Evolutionary conservation across 2,113 vertebrate genomes (phyloP), one percentile per base, ranked within the genome.

Genomic region (Xenotilapia leptura): DNA sequence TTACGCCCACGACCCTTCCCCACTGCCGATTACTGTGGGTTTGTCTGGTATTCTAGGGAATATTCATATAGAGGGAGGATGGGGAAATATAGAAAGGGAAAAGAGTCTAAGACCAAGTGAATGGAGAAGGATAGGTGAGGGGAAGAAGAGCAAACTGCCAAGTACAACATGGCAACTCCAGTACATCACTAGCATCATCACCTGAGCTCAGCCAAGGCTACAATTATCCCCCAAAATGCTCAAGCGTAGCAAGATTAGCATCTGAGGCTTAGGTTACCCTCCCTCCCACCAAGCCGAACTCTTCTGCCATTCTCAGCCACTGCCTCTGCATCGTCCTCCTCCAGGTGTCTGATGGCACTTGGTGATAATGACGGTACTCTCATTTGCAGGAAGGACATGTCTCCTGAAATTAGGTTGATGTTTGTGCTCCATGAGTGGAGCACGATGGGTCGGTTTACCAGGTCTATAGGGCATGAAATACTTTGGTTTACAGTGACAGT

Each of bases 31-130:
- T 96, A 96, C 96, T 85, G 93, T 51, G 93, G 95, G 96, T 96
- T 97, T 97, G 93, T 97, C 95, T 96, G 96, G 84, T 97, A 93
- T 97, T 97, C 96, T 91, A 95, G 89, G 87, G 97, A 97, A 98
- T 98, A 98, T 96, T 97, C 96, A 98, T 97, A 90, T 51, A 56
- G 45, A 62, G 53, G 42, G 80, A 85, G 38, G 60, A 85, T 31
- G 84, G 62, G 65, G 58, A 28, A 79, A 80, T 73, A 60, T 54
- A 80, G 84, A 84, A 87, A 86, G n/a, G 73, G 70, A 83, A 86
- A 87, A 68, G 65, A 90, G 87, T 90, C 89, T 82, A 93, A 87
- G 88, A 77, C 65, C 9, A 81, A 86, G 86, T 26, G 21, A 60
- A 60, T 40, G 79, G 77, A 75, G 65, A 55, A 79, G 87, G 91